Conservation (phyloP, 1,140 invertebrate genomes). For the Aphelinus certus region DNA sequence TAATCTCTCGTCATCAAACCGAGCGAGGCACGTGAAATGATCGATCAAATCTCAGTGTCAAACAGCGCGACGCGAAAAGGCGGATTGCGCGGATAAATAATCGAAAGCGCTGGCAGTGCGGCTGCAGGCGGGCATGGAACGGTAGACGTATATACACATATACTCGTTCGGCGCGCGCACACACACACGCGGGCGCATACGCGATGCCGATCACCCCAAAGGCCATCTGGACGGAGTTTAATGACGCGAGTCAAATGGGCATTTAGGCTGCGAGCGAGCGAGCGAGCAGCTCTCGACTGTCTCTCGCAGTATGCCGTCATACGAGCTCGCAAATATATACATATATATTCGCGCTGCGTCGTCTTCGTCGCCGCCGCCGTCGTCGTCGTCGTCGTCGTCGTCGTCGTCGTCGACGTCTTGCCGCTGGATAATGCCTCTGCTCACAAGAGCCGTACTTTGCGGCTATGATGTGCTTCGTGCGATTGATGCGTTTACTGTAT, state of each 20-base stretch:
- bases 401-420: background rate
- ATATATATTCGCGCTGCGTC: slow-evolving; percentile 4
- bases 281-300: background rate
- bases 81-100: slow-evolving; percentile 31
- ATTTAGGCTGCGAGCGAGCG: slow-evolving; percentile 13
- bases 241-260: slow-evolving; percentile 32
- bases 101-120: slow-evolving; percentile 6
- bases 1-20: too few species aligned
- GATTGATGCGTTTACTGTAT: too few species aligned
- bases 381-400: background rate
- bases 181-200: background rate
- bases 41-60: too few species aligned
- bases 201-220: slow-evolving; percentile 17
- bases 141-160: too few species aligned
- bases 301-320: slow-evolving; percentile 6
- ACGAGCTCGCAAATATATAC: background rate
- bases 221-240: slow-evolving; percentile 35
- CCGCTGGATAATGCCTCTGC: too few species aligned
- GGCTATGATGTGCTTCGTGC: too few species aligned
- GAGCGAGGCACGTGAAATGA: too few species aligned
- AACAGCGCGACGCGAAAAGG: background rate
- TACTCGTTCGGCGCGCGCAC: background rate
- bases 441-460: too few species aligned
- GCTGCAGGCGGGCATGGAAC: too few species aligned
- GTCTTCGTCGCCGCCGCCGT: background rate